phyloP scores from a whole-genome alignment of 2,888 invertebrate genomes.

The Archaeoteleia sp. region DNA sequence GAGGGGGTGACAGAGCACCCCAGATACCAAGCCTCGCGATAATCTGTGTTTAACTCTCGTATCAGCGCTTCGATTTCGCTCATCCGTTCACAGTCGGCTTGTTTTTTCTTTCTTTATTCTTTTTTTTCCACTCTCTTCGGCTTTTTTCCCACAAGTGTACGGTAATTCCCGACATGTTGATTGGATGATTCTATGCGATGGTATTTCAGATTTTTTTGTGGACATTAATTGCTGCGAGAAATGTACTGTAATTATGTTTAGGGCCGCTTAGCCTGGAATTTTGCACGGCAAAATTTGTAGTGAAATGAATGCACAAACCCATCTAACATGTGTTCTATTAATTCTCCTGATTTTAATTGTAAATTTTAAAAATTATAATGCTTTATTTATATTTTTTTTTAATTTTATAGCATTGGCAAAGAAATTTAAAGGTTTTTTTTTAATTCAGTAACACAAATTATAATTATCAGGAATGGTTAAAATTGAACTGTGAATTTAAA shows the following conservation, averaged over 20 bases:
- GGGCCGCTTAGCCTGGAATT: slow-evolving; percentile 34
- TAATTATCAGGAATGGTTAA: no score
- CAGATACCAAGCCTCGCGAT: slow-evolving; percentile 56
- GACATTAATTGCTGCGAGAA: slow-evolving; percentile 37
- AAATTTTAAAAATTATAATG: no score
- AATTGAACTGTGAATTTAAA: no score
- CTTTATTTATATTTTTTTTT: no score
- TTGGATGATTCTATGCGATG: slow-evolving; percentile 45
- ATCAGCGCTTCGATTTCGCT: slow-evolving; percentile 51
- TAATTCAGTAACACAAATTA: no score
- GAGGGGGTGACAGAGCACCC: slow-evolving; percentile 55
- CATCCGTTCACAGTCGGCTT: slow-evolving; percentile 49
- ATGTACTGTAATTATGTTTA: slow-evolving; percentile 41
- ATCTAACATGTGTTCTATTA: no score
- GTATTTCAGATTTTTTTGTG: slow-evolving; percentile 43
- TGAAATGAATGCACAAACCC: no score
- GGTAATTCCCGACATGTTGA: slow-evolving; percentile 38
- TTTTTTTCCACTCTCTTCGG: slow-evolving; percentile 23
- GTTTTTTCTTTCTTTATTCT: slow-evolving; percentile 14
- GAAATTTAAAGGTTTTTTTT: no score
- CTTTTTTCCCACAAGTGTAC: slow-evolving; percentile 37
- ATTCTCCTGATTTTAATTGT: no score
- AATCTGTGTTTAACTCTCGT: slow-evolving; percentile 55
- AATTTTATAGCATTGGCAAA: no score
- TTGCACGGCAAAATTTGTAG: no score